Conservation (phyloP, 2,113 vertebrate species). For the Rattus rattus region DNA sequence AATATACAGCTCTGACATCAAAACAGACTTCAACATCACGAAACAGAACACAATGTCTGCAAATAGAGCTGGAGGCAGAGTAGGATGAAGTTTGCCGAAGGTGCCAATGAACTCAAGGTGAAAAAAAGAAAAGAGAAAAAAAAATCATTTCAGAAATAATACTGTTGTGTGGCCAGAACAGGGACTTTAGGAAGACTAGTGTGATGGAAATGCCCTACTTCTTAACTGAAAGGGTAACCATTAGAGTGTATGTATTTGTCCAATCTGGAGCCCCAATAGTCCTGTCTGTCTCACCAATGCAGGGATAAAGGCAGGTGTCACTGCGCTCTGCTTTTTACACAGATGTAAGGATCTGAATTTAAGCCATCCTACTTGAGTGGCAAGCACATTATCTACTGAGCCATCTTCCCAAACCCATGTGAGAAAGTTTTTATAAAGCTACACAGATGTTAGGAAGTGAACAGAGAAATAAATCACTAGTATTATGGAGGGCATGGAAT, state of each 20-base stretch:
- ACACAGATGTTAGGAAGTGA: neutral
- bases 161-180: neutral
- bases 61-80: neutral
- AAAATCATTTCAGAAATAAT: neutral
- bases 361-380: neutral
- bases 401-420: neutral
- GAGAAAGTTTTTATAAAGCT: neutral
- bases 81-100: neutral
- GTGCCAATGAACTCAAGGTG: neutral
- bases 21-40: neutral
- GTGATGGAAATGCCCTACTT: neutral
- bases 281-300: neutral
- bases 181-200: neutral
- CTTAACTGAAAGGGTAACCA: neutral
- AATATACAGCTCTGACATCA: neutral
- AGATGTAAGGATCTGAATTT: neutral
- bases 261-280: neutral
- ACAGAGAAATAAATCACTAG: neutral
- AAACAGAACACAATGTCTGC: neutral
- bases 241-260: neutral
- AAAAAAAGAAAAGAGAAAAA: neutral
- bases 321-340: neutral
- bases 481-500: neutral
- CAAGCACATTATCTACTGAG: neutral
- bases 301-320: neutral